These are phyloP conservation scores for Meloidogyne hapla DNA, from an alignment of 1,140 invertebrate species.

Conservation along the genomic window DNA sequence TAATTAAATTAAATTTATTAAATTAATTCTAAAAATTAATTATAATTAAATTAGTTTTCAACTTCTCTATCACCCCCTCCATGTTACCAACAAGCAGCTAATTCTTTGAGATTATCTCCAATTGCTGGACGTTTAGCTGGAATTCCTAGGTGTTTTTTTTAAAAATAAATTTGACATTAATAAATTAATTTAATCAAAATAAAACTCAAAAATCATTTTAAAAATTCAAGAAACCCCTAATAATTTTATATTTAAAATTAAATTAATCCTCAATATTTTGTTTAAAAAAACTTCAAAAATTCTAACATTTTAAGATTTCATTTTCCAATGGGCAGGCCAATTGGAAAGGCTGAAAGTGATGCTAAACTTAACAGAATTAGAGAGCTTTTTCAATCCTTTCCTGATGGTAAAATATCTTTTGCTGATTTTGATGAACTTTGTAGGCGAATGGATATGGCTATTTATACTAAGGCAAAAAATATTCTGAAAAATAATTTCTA, in stretches of 20 bases:
- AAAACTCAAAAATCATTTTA: neutral
- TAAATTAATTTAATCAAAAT: conserved; percentile 6
- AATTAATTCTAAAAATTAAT: too few species aligned
- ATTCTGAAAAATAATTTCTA: too few species aligned
- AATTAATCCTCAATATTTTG: too few species aligned
- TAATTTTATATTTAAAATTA: too few species aligned
- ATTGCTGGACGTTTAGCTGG: conserved; percentile 6
- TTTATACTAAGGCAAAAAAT: conserved; percentile 40
- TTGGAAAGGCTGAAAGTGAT: conserved; percentile 45
- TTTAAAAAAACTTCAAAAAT: too few species aligned
- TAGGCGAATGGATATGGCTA: conserved; percentile 35
- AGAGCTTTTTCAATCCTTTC: conserved; percentile 19
- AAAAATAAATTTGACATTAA: neutral
- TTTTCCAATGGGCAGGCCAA: conserved; percentile 41
- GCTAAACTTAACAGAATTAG: conserved; percentile 27
- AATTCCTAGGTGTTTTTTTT: conserved; percentile 7
- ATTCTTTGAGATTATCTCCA: conserved; percentile 1
- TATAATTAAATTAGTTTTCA: neutral
- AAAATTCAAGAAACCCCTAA: too few species aligned
- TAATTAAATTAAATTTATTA: too few species aligned
- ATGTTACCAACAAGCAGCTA: neutral
- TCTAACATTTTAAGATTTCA: conserved; percentile 42
- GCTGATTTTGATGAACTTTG: conserved; percentile 45
- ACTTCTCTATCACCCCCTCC: neutral
- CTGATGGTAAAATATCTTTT: conserved; percentile 26